phyloP scores from a whole-genome alignment of 2,113 vertebrate genomes.

The Pluvialis apricaria region DNA sequence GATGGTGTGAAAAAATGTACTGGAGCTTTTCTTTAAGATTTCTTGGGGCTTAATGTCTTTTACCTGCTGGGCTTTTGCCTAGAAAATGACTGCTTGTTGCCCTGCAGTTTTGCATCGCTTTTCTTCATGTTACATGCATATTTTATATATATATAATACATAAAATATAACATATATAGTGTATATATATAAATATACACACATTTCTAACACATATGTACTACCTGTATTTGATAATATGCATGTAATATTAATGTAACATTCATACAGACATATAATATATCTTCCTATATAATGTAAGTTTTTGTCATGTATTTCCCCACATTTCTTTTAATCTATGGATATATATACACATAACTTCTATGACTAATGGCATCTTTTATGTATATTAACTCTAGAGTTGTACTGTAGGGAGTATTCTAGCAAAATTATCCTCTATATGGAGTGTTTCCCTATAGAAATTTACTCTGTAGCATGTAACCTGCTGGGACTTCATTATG shows the following conservation, averaged over 20 bases:
- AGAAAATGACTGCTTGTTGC: neutral
- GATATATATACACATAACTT: neutral
- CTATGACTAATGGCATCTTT: neutral
- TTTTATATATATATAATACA: neutral
- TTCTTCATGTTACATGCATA: neutral
- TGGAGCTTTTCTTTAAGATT: neutral
- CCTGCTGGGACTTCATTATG: neutral
- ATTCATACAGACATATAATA: neutral
- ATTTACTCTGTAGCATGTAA: neutral
- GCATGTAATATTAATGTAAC: neutral
- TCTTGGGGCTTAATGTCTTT: neutral
- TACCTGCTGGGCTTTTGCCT: neutral
- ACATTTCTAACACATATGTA: neutral
- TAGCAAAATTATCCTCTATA: neutral
- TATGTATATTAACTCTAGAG: neutral
- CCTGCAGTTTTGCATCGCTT: neutral
- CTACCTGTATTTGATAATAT: neutral
- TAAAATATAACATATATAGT: no score
- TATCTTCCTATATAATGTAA: neutral
- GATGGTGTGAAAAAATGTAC: neutral
- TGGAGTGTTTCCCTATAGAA: neutral
- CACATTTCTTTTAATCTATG: neutral
- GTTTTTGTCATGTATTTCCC: neutral
- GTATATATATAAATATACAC: neutral
- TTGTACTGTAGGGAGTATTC: neutral